phyloP scores from a whole-genome alignment of 2,888 invertebrate genomes.

The Eristalis tenax region DNA sequence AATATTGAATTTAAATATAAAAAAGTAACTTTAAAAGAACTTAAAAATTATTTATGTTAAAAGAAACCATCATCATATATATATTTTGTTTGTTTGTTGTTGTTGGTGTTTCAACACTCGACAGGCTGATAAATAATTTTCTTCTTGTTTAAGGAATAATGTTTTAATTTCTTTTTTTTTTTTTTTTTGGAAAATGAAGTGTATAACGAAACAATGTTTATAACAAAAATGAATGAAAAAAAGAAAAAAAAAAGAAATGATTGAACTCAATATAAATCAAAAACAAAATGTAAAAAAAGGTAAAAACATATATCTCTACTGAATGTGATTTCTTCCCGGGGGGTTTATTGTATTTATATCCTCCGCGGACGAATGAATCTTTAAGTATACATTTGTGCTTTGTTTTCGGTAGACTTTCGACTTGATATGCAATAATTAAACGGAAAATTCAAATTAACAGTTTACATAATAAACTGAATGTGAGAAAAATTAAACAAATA shows the following conservation, averaged over 20 bases:
- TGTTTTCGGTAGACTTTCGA: slow-evolving; percentile 1
- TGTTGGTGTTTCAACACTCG: neutral
- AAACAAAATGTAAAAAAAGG: neutral
- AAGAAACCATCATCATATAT: neutral
- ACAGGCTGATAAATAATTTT: neutral
- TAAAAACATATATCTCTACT: slow-evolving; percentile 17
- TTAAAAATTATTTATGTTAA: slow-evolving; percentile 43
- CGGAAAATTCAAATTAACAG: neutral
- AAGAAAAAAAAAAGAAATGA: slow-evolving; percentile 36
- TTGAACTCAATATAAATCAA: slow-evolving; percentile 35
- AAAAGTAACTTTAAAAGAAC: slow-evolving; percentile 73
- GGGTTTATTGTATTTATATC: slow-evolving; percentile 15
- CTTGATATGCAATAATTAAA: slow-evolving; percentile 5
- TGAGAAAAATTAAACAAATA: neutral
- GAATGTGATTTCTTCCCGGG: slow-evolving; percentile 46
- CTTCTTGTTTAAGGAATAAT: slow-evolving; percentile 17
- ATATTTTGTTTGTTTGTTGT: slow-evolving; percentile 19
- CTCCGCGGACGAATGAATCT: neutral
- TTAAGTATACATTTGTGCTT: slow-evolving; percentile 61
- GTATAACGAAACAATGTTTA: slow-evolving; percentile 31
- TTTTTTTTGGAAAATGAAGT: slow-evolving; percentile 47
- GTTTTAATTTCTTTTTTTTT: slow-evolving; percentile 24
- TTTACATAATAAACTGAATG: neutral
- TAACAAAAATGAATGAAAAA: slow-evolving; percentile 49
- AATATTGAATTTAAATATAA: slow-evolving; percentile 77